phyloP scores from a whole-genome alignment of 1,140 invertebrate species.

The Chlorops oryzae region DNA sequence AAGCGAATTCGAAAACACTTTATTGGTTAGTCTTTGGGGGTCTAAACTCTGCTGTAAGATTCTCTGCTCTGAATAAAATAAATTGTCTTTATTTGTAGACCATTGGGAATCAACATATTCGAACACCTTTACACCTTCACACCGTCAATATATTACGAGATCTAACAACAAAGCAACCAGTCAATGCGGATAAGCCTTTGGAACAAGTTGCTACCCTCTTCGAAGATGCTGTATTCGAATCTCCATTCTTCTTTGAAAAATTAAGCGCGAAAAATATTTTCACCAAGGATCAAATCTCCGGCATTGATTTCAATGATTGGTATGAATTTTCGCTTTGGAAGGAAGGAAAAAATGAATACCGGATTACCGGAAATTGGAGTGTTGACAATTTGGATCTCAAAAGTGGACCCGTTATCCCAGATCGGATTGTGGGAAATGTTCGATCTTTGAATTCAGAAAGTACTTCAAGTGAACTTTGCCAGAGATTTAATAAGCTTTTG shows the following conservation, averaged over 20 bases:
- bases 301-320: slow-evolving; percentile 33
- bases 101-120: slow-evolving; percentile 22
- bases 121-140: slow-evolving; percentile 27
- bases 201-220: slow-evolving; percentile 28
- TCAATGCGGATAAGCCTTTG: slow-evolving; percentile 30
- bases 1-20: slow-evolving; percentile 32
- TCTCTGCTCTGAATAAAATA: too few species aligned
- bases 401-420: slow-evolving; percentile 4
- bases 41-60: not conserved
- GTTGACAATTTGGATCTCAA: slow-evolving; percentile 27
- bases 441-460: too few species aligned
- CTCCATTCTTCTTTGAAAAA: slow-evolving; percentile 29
- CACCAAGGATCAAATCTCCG: slow-evolving; percentile 23
- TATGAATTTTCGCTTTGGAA: slow-evolving; percentile 25
- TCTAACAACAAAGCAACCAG: slow-evolving; percentile 12
- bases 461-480: too few species aligned
- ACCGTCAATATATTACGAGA: slow-evolving; percentile 16
- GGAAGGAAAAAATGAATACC: slow-evolving; percentile 15
- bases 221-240: slow-evolving; percentile 21
- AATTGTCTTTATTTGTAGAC: too few species aligned
- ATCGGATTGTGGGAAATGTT: too few species aligned
- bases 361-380: slow-evolving; percentile 36
- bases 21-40: slow-evolving; percentile 28
- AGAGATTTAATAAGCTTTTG: too few species aligned
- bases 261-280: slow-evolving; percentile 22